phyloP scores from a whole-genome alignment of 2,888 invertebrate species.

The Chloroclysta siterata region DNA sequence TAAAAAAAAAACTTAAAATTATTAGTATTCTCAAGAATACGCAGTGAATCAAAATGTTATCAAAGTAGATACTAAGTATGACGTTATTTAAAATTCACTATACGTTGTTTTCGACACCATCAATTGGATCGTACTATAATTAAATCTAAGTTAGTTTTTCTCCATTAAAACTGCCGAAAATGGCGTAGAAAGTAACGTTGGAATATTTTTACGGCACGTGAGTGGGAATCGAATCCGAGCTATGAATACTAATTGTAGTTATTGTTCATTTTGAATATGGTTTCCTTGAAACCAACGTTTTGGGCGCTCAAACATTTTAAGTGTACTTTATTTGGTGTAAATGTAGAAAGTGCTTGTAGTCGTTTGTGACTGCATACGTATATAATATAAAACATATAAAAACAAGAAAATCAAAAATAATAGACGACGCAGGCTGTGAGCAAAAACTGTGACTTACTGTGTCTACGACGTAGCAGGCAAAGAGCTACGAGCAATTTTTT shows the following conservation, averaged over 20 bases:
- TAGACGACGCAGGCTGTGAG: too few species aligned
- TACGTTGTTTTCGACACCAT: constrained; percentile 1
- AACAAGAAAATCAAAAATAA: too few species aligned
- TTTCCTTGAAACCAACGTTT: constrained; percentile 37
- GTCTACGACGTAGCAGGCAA: constrained; percentile 1
- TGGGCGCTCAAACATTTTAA: constrained; percentile 31
- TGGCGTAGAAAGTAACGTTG: constrained; percentile 75
- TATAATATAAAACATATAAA: too few species aligned
- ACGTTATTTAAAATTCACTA: constrained; percentile 1
- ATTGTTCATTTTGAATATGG: constrained; percentile 57
- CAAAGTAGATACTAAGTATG: too few species aligned
- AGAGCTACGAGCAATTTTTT: too few species aligned
- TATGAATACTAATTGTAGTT: constrained; percentile 71
- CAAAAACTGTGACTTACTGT: not conserved
- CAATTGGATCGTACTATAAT: constrained; percentile 17
- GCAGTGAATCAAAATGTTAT: too few species aligned
- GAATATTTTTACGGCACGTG: constrained; percentile 75
- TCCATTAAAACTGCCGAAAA: constrained; percentile 63
- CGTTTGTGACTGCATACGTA: too few species aligned
- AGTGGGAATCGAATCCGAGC: constrained; percentile 64
- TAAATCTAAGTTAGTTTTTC: constrained; percentile 55
- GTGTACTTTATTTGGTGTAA: constrained; percentile 6
- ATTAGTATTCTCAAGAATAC: too few species aligned
- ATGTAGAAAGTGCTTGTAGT: not conserved
- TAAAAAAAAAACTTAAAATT: too few species aligned